Conservation (phyloP, 1,140 invertebrate genomes). For the Bradynema listronoti region DNA sequence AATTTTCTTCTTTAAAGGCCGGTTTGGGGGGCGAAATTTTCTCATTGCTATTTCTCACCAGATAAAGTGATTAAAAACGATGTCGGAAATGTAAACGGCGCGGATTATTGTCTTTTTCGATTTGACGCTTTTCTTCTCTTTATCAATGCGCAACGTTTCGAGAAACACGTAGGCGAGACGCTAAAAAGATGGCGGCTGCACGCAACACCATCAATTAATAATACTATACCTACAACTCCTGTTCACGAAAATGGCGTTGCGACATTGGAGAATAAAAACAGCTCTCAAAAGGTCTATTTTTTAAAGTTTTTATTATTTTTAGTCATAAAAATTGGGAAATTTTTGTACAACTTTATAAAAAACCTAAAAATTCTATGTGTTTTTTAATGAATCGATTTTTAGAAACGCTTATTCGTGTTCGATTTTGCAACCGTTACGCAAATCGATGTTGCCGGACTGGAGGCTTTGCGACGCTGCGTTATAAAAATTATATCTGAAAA, state of each 20-base stretch:
- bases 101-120: constrained; percentile 30
- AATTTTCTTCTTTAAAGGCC: constrained; percentile 15
- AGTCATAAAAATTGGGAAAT: no score
- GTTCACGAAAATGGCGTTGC: no score
- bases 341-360: no score
- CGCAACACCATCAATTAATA: no score
- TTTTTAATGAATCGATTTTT: background rate
- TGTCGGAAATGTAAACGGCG: background rate
- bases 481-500: no score
- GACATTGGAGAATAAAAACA: no score
- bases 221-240: no score
- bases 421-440: constrained; percentile 30
- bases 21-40: constrained; percentile 26
- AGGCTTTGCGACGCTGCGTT: constrained; percentile 5
- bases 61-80: background rate
- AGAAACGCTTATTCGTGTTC: constrained; percentile 24
- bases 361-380: background rate
- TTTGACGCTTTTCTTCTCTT: constrained; percentile 32
- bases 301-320: no score
- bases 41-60: no score
- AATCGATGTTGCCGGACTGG: constrained; percentile 20
- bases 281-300: no score
- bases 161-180: constrained; percentile 16
- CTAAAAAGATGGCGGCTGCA: constrained; percentile 24
- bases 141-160: constrained; percentile 38